phyloP scores from a whole-genome alignment of 2,888 invertebrate genomes.

The Thelaira solivaga region DNA sequence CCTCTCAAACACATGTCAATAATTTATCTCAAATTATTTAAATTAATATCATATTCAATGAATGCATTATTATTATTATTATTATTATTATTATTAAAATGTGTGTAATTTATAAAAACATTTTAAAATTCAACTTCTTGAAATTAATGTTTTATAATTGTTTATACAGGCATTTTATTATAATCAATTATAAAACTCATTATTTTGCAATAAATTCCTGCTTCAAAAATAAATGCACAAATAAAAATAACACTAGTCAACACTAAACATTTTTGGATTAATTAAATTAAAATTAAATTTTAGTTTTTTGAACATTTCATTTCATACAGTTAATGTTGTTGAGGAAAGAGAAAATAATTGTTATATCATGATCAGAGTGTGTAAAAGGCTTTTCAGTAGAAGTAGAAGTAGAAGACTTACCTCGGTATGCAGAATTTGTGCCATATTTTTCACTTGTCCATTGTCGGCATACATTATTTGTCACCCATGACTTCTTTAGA shows the following conservation, averaged over 20 bases:
- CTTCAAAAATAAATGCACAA: background rate
- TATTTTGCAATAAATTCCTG: constrained; percentile 1
- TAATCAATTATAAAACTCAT: constrained; percentile 12
- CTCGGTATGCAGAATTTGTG: too few relatives aligned
- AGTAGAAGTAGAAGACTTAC: too few relatives aligned
- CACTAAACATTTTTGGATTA: background rate
- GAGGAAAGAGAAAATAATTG: too few relatives aligned
- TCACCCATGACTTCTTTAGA: too few relatives aligned
- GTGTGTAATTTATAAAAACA: background rate
- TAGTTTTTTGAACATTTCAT: too few relatives aligned
- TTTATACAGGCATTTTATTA: constrained; percentile 23
- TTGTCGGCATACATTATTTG: too few relatives aligned
- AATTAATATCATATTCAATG: constrained; percentile 24
- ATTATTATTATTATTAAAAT: background rate
- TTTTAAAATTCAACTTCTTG: constrained; percentile 11
- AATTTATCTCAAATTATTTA: constrained; percentile 1
- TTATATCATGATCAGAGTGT: too few relatives aligned
- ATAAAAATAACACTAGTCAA: background rate
- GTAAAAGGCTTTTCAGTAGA: too few relatives aligned
- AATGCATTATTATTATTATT: background rate
- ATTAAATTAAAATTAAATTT: too few relatives aligned
- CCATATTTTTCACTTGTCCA: too few relatives aligned
- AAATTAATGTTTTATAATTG: background rate
- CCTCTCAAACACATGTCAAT: background rate
- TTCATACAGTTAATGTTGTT: too few relatives aligned